phyloP scores from a whole-genome alignment of 2,888 invertebrate genomes.

The Thyatira batis region DNA sequence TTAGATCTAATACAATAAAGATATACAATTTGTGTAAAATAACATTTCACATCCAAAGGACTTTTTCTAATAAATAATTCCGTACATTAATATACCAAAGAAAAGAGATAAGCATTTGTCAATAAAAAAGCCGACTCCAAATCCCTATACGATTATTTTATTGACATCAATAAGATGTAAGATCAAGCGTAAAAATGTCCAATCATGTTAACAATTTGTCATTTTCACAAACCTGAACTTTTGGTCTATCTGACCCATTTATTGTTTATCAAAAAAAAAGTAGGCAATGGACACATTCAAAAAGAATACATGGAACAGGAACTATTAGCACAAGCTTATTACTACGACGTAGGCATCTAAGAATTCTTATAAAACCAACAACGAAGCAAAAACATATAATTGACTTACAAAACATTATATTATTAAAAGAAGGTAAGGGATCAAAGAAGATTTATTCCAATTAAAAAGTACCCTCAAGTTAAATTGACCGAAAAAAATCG shows the following conservation, averaged over 20 bases:
- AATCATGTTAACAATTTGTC: conserved; percentile 49
- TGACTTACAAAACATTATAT: neutral
- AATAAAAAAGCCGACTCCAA: neutral
- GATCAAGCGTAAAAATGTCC: conserved; percentile 41
- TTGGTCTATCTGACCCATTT: conserved; percentile 20
- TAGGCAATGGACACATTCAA: neutral
- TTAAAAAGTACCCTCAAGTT: conserved; percentile 7
- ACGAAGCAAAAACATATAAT: neutral
- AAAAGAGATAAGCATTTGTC: neutral
- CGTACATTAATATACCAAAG: conserved; percentile 10
- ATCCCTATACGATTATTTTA: neutral
- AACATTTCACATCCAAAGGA: too few relatives aligned
- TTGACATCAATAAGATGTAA: neutral
- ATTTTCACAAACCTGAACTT: conserved; percentile 40
- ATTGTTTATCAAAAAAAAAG: conserved; percentile 16
- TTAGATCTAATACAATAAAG: too few relatives aligned
- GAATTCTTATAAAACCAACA: too few relatives aligned
- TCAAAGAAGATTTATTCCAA: conserved; percentile 6
- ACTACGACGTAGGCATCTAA: neutral
- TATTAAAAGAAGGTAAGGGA: conserved; percentile 10
- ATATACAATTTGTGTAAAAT: too few relatives aligned
- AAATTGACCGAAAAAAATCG: conserved; percentile 16
- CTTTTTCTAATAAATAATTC: too few relatives aligned
- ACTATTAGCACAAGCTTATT: too few relatives aligned
- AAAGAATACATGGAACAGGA: neutral